Evolutionary conservation across 1,140 invertebrate species (phyloP), one percentile per base, ranked within the genome.

Genomic region (Scaptomyza hsui): DNA sequence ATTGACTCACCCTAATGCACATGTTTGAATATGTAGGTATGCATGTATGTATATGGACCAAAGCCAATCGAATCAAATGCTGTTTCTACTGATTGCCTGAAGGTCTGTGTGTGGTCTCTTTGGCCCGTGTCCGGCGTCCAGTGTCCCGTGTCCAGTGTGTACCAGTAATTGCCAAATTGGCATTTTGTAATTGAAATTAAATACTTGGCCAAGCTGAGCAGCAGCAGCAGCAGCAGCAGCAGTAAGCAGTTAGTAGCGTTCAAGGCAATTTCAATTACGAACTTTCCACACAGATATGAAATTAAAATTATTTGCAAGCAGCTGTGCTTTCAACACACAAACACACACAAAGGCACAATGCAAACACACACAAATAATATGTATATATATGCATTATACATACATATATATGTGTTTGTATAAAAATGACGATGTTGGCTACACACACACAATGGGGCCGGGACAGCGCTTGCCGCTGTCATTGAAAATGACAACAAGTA

Each of bases 281-380:
- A 86, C 73, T 81, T 85, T 81, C 47, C 47, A 29, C 61, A 73
- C 24, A 77, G 70, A 86, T 88, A 86, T 85, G 62, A 86, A 85
- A 85, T 85, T 85, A 75, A 85, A 85, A 85, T 85, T 70, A 88
- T 81, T 88, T 68, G 70, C 77, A 78, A 57, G 71, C 81, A 85
- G 81, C 81, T 85, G 81, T 49, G 77, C 61, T 48, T 42, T 42
- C 52, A 39, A 59, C 45, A 39, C 52, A 19, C 49, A 39, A 37
- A 42, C 35, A 52, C 18, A 18, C 35, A n/a, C 35, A 47, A 2
- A 15, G 9, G 5, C 42, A 47, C n/a, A 15, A 16, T 26, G 29
- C 10, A 48, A 3, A 44, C 47, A 45, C 19, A 65, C 18, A 18
- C n/a, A 39, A 16, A 35, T 51, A 16, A 42, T 48, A 29, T 49